Evolutionary conservation across 1,140 invertebrate genomes (phyloP), one percentile per base, ranked within the genome.

Genomic region (Apis laboriosa): DNA sequence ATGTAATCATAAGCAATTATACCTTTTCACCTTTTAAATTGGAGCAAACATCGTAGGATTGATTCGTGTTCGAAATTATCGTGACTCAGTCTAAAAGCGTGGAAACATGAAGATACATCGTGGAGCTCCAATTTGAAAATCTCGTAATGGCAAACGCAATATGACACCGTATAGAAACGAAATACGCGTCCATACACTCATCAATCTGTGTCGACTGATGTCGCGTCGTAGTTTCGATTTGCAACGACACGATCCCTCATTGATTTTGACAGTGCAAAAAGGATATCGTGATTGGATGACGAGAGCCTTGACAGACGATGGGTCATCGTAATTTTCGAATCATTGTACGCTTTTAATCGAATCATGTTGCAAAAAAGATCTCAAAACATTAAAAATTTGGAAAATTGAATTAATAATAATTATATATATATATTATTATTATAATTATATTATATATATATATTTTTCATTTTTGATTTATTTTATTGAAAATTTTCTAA

Each of bases 171-270:
- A 49, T 60, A 71, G 76, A 77, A 49, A 68, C 66, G 61, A 51
- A 68, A 85, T 75, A 83, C 58, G 61, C 60, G 56, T 80, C 53
- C 81, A n/a, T n/a, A 43, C 74, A 53, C 75, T 85, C 83, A 88
- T 88, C 86, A 82, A 88, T 88, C 86, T 53, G 82, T 43, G 86
- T 88, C 75, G 60, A 51, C 49, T n/a, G 61, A 70, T 79, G 83
- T 84, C 71, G 77, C 82, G 87, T 82, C 83, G 75, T 77, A 79
- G 79, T 87, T 88, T 82, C 86, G 86, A 79, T 83, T 88, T 85
- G 86, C 70, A 85, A 81, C 60, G 66, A 63, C 67, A 43, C 63
- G 66, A 66, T 64, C 75, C 79, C 77, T 87, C 86, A 84, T 86
- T 70, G 81, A 58, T 15, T 43, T 63, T 61, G 84, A 87, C 80